phyloP scores from a whole-genome alignment of 2,113 vertebrate genomes.

The Microtus ochrogaster region DNA sequence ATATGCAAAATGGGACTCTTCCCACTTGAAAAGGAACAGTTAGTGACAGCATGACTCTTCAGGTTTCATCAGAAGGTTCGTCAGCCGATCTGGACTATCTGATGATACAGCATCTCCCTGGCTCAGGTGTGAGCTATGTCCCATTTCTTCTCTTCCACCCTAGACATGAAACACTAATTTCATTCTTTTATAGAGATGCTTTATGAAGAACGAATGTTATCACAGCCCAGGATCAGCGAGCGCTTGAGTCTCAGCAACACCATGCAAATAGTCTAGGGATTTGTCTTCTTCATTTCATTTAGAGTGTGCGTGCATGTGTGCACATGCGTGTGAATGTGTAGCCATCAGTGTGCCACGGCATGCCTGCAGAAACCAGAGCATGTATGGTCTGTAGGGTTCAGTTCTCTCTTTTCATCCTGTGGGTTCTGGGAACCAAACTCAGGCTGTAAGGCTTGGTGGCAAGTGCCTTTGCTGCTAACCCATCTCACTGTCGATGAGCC shows the following conservation, averaged over 20 bases:
- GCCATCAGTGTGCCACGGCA: background rate
- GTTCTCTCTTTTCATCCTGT: background rate
- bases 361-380: too few relatives aligned
- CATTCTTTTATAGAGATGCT: background rate
- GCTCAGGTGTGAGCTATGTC: background rate
- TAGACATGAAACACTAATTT: background rate
- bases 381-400: background rate
- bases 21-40: background rate
- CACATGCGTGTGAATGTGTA: background rate
- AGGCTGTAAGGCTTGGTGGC: background rate
- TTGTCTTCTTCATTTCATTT: background rate
- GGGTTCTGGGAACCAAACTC: background rate
- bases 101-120: background rate
- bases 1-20: background rate
- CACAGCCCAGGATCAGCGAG: background rate
- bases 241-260: slow-evolving; percentile 9
- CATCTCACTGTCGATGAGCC: background rate
- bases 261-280: background rate
- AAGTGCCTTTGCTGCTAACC: background rate
- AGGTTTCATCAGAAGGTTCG: background rate
- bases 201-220: background rate
- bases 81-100: background rate
- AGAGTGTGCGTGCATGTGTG: background rate
- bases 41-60: background rate
- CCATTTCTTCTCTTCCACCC: background rate